Percentiles rank a stretch among this genome's conserved stretches.
Conservation (phyloP, 2,797 vertebrate species). For the Schizopygopsis malacanthus region DNA sequence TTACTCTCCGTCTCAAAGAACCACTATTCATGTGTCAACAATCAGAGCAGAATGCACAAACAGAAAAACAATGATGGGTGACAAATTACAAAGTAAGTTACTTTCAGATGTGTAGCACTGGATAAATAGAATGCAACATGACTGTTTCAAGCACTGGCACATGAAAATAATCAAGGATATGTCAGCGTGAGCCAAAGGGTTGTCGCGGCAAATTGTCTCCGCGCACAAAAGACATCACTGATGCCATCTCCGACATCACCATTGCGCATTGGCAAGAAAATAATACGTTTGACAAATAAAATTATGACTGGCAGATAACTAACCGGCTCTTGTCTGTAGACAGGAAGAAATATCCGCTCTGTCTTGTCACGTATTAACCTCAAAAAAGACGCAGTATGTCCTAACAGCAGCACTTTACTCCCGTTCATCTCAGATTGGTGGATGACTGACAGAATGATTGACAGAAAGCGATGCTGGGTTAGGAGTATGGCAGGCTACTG, state of each 20-base stretch:
- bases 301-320: constrained; percentile 47
- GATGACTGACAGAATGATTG: constrained; percentile 49
- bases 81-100: constrained; percentile 41
- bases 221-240: constrained; percentile 37
- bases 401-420: constrained; percentile 28
- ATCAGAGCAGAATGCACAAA: constrained; percentile 31
- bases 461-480: constrained; percentile 18
- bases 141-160: constrained; percentile 26
- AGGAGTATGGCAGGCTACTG: background rate
- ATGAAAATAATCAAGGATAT: constrained; percentile 46
- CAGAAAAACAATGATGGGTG: constrained; percentile 33
- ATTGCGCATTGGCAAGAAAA: constrained; percentile 51
- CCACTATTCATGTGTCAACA: constrained; percentile 28
- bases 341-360: constrained; percentile 30
- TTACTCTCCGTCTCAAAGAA: background rate
- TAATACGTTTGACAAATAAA: constrained; percentile 53
- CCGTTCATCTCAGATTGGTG: background rate
- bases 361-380: constrained; percentile 36
- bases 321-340: constrained; percentile 17
- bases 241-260: constrained; percentile 15
- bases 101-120: constrained; percentile 26
- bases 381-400: constrained; percentile 19
- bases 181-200: constrained; percentile 32
- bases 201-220: constrained; percentile 15
- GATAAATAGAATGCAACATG: constrained; percentile 35